Base-by-base conservation (phyloP, 2,888 invertebrate genomes). In the Diarsia brunnea region DNA sequence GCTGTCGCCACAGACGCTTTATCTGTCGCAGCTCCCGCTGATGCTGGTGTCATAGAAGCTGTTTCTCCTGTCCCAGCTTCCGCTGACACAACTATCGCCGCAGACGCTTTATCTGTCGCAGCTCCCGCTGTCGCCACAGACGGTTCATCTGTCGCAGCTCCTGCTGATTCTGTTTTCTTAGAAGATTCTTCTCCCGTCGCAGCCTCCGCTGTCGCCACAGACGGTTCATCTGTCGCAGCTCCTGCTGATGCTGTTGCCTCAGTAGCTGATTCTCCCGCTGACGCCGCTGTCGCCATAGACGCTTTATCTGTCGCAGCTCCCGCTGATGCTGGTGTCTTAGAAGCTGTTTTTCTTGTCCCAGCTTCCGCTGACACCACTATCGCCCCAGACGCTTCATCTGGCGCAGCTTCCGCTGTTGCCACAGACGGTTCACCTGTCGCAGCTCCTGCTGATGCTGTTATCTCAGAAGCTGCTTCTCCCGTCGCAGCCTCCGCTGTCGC, bases 361-460 rank as follows among this genome's bases (percentile, higher is more conserved):
- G 14, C n/a, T 0, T 2, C 53, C 16, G 19, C 60, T 27, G 64
- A 65, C 1, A 19, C 10, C 5, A 11, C 38, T 38, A 21, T 2
- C 5, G 2, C 21, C 16, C 38, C 14, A n/a, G 47, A 2, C 8
- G n/a, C 2, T 4, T 8, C 61, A 19, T 7, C 31, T 4, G 7
- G 1, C 2, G 0, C 5, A 0, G 14, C 43, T 16, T 0, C 24
- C 2, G 8, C 16, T 55, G 55, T n/a, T 12, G 31, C 49, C 5
- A n/a, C 2, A 27, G 27, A 0, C 4, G 11, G 0, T 24, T 1
- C 49, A 0, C 5, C 58, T 2, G 7, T 0, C 0, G 0, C n/a
- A 0, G 47, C n/a, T 4, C 2, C 31, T 16, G n/a, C 2, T 24
- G n/a, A 51, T 11, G 67, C 3, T 5, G 31, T 38, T 67, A n/a